These are phyloP conservation scores for Colletes gigas DNA, from an alignment of 1,140 invertebrate species.

Conservation along the genomic window DNA sequence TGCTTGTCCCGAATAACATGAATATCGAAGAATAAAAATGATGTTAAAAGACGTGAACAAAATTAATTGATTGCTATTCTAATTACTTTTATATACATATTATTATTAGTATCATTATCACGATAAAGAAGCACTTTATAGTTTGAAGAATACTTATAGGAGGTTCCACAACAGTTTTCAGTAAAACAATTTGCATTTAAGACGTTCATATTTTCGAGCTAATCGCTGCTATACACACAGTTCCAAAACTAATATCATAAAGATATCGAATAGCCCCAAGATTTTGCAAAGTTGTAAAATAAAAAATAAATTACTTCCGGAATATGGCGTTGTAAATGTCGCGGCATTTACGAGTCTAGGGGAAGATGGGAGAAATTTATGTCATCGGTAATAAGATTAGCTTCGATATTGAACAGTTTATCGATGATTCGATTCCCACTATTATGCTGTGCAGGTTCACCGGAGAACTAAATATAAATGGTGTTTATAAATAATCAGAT, in stretches of 20 bases:
- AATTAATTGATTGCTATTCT: no score
- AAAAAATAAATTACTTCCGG: conserved; percentile 65
- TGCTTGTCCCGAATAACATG: no score
- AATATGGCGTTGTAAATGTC: conserved; percentile 66
- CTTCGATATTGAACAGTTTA: conserved; percentile 71
- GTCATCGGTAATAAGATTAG: conserved; percentile 69
- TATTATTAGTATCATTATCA: no score
- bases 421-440: conserved; percentile 75
- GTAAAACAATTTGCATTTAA: not conserved
- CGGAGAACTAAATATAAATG: no score
- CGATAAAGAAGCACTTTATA: no score
- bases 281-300: conserved; percentile 57
- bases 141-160: no score
- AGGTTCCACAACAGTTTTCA: not conserved
- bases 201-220: not conserved
- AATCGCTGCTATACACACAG: not conserved
- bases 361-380: conserved; percentile 56
- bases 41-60: no score
- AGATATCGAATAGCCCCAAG: conserved; percentile 3
- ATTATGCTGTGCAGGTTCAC: not conserved
- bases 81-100: no score
- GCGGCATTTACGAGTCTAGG: conserved; percentile 33
- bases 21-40: no score
- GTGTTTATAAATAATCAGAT: no score
- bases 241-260: not conserved